These are phyloP conservation scores for Dasypogon diadema DNA, from an alignment of 2,888 invertebrate genomes.

Conservation along the genomic window DNA sequence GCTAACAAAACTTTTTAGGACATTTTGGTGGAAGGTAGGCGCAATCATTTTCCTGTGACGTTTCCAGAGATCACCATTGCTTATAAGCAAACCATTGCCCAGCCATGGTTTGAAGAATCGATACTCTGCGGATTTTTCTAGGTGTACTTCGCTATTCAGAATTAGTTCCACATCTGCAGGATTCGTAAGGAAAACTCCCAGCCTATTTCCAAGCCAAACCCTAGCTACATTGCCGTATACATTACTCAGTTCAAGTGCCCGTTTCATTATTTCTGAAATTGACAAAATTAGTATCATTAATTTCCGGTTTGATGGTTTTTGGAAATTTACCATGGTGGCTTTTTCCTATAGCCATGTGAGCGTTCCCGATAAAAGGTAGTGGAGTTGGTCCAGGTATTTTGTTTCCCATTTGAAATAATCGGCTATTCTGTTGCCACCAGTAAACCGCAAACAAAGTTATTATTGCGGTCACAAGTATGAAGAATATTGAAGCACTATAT, in stretches of 20 bases:
- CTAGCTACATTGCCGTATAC: slow-evolving; percentile 72
- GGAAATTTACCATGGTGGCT: slow-evolving; percentile 73
- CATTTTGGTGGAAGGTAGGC: slow-evolving; percentile 86
- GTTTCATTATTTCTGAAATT: slow-evolving; percentile 72
- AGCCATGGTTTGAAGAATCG: slow-evolving; percentile 84
- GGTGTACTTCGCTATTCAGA: slow-evolving; percentile 79
- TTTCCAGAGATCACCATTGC: slow-evolving; percentile 83
- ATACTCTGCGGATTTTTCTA: slow-evolving; percentile 81
- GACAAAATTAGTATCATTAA: too few relatives aligned
- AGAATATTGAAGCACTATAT: not conserved
- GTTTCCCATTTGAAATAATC: slow-evolving; percentile 73
- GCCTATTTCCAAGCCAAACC: slow-evolving; percentile 78
- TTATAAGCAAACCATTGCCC: slow-evolving; percentile 82
- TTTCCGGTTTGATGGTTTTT: not conserved
- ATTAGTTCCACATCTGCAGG: slow-evolving; percentile 81
- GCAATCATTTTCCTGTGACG: slow-evolving; percentile 86
- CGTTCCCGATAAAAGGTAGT: slow-evolving; percentile 79
- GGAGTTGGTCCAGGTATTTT: slow-evolving; percentile 78
- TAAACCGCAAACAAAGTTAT: not conserved
- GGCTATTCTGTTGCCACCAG: slow-evolving; percentile 70
- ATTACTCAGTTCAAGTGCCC: slow-evolving; percentile 69
- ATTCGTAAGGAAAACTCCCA: slow-evolving; percentile 77
- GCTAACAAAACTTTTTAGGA: slow-evolving; percentile 82
- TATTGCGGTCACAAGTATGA: not conserved
- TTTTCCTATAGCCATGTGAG: slow-evolving; percentile 74